These are phyloP conservation scores for Scelioninae gen. 2 DNA, from an alignment of 2,888 invertebrate species.

Conservation along the genomic window DNA sequence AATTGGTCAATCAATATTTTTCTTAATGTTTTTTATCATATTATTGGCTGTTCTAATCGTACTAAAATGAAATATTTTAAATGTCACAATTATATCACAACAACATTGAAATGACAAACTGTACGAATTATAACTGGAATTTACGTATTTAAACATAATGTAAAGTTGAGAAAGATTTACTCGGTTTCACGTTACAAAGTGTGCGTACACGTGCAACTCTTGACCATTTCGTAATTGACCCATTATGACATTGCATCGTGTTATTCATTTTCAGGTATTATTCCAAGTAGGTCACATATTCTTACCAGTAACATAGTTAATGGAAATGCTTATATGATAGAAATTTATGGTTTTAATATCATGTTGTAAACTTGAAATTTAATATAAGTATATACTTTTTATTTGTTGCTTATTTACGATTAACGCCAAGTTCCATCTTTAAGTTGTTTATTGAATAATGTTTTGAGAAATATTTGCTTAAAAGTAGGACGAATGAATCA, in stretches of 20 bases:
- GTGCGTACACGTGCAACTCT: slow-evolving; percentile 41
- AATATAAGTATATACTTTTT: background rate
- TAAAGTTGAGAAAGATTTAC: slow-evolving; percentile 35
- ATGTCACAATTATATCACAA: background rate
- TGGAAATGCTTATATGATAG: too few species aligned
- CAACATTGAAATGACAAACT: slow-evolving; percentile 1
- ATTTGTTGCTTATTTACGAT: background rate
- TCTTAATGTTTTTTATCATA: too few species aligned
- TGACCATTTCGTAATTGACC: slow-evolving; percentile 58
- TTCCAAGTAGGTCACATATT: slow-evolving; percentile 55
- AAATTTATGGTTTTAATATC: slow-evolving; percentile 14
- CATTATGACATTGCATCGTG: slow-evolving; percentile 58
- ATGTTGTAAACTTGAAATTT: background rate
- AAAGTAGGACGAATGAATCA: slow-evolving; percentile 70
- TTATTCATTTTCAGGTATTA: slow-evolving; percentile 53
- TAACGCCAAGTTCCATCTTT: too few species aligned
- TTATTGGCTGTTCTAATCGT: too few species aligned
- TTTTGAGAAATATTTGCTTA: slow-evolving; percentile 55
- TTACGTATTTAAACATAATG: slow-evolving; percentile 39
- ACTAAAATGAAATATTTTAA: too few species aligned
- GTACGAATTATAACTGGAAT: slow-evolving; percentile 29
- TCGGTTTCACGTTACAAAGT: slow-evolving; percentile 46
- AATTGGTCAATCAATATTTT: too few species aligned
- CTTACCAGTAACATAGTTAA: slow-evolving; percentile 28
- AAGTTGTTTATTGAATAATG: slow-evolving; percentile 10